phyloP scores from a whole-genome alignment of 2,888 invertebrate genomes.

The Glaucopsyche alexis region DNA sequence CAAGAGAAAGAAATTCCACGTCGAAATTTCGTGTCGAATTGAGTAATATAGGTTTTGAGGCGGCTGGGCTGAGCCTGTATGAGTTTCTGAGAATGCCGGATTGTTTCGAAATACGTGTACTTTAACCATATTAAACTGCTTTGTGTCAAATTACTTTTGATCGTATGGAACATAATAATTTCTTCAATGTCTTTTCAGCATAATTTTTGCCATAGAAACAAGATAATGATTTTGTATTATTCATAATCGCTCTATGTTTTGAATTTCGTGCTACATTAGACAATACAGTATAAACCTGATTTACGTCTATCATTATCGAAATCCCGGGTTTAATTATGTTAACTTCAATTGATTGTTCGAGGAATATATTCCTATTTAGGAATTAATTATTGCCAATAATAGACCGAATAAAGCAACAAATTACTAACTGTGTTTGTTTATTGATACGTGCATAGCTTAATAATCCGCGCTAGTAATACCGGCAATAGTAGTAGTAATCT shows the following conservation, averaged over 20 bases:
- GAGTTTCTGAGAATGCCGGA: conserved; percentile 22
- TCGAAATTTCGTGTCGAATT: conserved; percentile 59
- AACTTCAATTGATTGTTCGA: not conserved
- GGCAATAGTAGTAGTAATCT: not conserved
- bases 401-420: conserved; percentile 17
- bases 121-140: not conserved
- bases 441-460: not conserved
- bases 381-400: not conserved
- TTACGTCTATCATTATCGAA: not conserved
- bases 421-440: conserved; percentile 5
- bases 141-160: not conserved
- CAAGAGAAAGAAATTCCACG: conserved; percentile 51
- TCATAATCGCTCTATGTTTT: not conserved
- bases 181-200: not conserved
- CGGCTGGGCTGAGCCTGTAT: conserved; percentile 16
- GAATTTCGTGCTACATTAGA: conserved; percentile 1
- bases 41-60: conserved; percentile 40
- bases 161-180: not conserved
- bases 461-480: not conserved
- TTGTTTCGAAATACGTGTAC: conserved; percentile 7
- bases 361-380: conserved; percentile 11
- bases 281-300: not conserved
- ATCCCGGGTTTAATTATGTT: not conserved
- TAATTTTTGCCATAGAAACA: not conserved
- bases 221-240: not conserved